These are phyloP conservation scores for Scolopax bukidnonensis DNA, from an alignment of 2,797 vertebrate genomes.

Conservation along the genomic window DNA sequence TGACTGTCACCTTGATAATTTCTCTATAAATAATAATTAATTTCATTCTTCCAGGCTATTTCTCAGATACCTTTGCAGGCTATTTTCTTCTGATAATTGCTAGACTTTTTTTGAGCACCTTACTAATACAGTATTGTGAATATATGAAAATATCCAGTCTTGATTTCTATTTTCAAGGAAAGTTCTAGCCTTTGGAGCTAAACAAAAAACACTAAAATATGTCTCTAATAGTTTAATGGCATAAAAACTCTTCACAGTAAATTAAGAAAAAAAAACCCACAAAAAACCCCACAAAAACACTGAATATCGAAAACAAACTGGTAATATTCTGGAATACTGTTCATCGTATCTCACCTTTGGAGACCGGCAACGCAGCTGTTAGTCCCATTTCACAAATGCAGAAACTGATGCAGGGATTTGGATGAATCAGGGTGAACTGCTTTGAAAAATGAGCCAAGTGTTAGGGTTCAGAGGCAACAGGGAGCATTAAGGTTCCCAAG, in stretches of 20 bases:
- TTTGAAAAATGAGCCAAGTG: background rate
- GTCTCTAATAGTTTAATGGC: background rate
- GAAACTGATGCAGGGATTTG: background rate
- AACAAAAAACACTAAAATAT: background rate
- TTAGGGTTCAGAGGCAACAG: background rate
- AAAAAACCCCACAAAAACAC: background rate
- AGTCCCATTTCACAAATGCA: background rate
- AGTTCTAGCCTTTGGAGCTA: background rate
- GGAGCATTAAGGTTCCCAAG: background rate
- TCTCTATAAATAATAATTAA: background rate
- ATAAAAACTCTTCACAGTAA: background rate
- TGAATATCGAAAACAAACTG: background rate
- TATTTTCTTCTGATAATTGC: background rate
- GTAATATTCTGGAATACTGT: background rate
- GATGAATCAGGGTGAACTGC: background rate
- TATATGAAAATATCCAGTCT: background rate
- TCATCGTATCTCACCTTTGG: background rate
- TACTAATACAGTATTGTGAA: background rate
- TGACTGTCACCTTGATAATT: background rate
- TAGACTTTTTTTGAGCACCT: background rate
- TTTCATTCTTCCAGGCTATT: background rate
- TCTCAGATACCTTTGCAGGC: background rate
- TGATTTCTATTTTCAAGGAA: background rate
- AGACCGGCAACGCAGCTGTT: background rate
- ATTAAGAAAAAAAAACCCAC: background rate